These are phyloP conservation scores for Montifringilla adamsi DNA, from an alignment of 2,113 vertebrate species.

Conservation along the genomic window DNA sequence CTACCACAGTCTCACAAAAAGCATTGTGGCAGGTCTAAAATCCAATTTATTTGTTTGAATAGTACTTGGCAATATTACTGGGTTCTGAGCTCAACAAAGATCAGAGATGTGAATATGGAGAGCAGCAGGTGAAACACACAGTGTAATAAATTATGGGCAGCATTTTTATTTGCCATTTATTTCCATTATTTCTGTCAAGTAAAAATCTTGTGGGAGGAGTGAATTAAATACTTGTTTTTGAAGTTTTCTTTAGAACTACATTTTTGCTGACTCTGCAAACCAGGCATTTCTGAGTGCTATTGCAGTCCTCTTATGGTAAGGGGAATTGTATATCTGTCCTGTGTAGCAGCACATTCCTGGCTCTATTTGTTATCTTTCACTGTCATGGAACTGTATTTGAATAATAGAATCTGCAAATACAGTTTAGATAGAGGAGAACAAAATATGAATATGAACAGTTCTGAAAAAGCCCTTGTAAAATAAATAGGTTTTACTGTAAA, in stretches of 20 bases:
- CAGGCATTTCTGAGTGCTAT: not conserved
- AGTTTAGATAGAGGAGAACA: not conserved
- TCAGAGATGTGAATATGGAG: not conserved
- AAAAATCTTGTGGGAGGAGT: not conserved
- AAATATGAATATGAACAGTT: not conserved
- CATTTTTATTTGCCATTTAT: not conserved
- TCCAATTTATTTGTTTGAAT: not conserved
- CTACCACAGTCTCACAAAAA: not conserved
- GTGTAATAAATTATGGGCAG: not conserved
- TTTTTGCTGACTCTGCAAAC: slow-evolving; percentile 8
- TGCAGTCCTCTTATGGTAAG: not conserved
- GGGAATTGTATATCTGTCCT: not conserved
- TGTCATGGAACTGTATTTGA: not conserved
- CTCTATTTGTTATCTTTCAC: slow-evolving; percentile 32
- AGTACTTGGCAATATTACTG: not conserved
- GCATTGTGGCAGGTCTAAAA: not conserved
- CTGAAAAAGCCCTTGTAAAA: not conserved
- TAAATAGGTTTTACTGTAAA: not conserved
- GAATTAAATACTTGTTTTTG: not conserved
- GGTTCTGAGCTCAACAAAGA: not conserved
- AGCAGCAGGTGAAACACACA: not conserved
- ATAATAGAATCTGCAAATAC: slow-evolving; percentile 7
- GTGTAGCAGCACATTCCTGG: not conserved
- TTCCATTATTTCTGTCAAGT: slow-evolving; percentile 16
- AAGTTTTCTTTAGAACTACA: not conserved